phyloP scores from a whole-genome alignment of 2,797 vertebrate genomes.

The Odontamblyopus rebecca region DNA sequence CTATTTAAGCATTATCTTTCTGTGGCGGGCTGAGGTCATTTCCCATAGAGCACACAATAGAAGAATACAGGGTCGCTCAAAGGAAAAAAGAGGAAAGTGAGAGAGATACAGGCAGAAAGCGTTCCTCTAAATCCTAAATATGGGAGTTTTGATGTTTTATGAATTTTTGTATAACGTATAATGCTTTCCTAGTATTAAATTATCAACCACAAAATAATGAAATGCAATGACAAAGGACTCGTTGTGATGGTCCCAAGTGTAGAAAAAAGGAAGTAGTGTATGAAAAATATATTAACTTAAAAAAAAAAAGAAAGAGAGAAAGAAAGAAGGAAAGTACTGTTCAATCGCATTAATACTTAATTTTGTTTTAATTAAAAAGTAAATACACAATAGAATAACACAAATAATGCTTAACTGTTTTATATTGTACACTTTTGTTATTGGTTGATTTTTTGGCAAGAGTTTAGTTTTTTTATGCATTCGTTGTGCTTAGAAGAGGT shows the following conservation, averaged over 20 bases:
- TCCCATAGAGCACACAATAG: conserved; percentile 65
- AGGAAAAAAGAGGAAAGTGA: conserved; percentile 35
- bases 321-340: neutral
- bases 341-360: no score
- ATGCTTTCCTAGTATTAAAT: neutral
- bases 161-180: conserved; percentile 3
- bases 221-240: neutral
- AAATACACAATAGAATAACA: neutral
- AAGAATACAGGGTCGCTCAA: conserved; percentile 49
- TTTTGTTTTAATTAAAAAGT: neutral
- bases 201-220: neutral
- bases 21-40: conserved; percentile 61
- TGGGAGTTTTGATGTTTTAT: conserved; percentile 26
- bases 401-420: neutral
- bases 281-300: neutral
- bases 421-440: neutral
- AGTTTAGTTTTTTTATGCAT: neutral
- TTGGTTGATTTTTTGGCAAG: neutral
- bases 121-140: conserved; percentile 49
- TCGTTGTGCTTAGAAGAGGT: neutral
- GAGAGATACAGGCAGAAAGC: conserved; percentile 33
- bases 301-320: neutral
- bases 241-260: neutral
- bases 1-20: conserved; percentile 58
- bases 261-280: neutral